These are phyloP conservation scores for Rhadina sibilatrix DNA, from an alignment of 2,113 vertebrate genomes.

Conservation along the genomic window DNA sequence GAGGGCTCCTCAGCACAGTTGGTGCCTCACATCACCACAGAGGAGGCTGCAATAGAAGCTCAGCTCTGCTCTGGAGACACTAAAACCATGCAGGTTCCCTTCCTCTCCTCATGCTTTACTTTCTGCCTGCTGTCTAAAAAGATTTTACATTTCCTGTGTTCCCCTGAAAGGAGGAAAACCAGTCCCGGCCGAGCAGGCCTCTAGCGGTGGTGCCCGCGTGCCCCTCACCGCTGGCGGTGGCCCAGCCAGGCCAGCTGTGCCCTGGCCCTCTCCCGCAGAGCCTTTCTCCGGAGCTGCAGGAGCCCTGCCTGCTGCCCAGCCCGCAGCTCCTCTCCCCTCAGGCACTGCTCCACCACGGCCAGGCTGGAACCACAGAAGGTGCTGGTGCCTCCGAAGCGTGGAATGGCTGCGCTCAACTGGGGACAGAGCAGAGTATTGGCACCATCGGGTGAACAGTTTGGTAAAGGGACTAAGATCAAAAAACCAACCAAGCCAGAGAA, in stretches of 20 bases:
- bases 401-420: constrained; percentile 6
- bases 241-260: constrained; percentile 62
- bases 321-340: constrained; percentile 64
- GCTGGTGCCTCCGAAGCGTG: background rate
- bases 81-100: background rate
- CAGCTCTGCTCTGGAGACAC: fast-evolving
- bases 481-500: fast-evolving
- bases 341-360: constrained; percentile 53
- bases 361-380: background rate
- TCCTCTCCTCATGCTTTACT: background rate
- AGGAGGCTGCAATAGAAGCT: background rate
- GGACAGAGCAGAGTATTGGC: background rate
- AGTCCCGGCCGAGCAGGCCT: fast-evolving
- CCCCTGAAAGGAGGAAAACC: too few relatives aligned
- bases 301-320: constrained; percentile 58
- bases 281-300: constrained; percentile 62
- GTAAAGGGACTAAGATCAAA: background rate
- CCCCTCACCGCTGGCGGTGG: constrained; percentile 62
- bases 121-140: background rate
- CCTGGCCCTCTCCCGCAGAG: constrained; percentile 52
- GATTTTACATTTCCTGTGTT: background rate
- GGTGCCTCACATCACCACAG: background rate
- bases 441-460: fast-evolving
- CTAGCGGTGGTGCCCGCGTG: fast-evolving
- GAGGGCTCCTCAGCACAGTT: fast-evolving